Base-by-base conservation (phyloP, 1,140 invertebrate genomes). In the Panagrolaimus sp. region DNA sequence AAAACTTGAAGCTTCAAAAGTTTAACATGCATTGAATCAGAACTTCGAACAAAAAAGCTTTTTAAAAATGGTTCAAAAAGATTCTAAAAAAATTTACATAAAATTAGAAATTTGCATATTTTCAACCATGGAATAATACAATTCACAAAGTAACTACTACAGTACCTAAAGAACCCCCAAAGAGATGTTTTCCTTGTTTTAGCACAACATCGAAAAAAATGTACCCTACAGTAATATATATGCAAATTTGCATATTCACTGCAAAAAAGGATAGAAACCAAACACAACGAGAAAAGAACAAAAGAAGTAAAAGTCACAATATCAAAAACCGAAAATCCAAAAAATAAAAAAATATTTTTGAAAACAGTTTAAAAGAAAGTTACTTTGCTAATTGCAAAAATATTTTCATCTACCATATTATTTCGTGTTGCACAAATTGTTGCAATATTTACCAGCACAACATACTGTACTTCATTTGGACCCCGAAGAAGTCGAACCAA, bases 1-100 rank as follows among this genome's bases (percentile, higher is more conserved):
- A 99, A 84, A 73, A 99, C 96, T 84, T 98, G 93, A 73, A 99
- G 85, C 83, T 99, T 99, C n/a, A 98, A 86, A 44, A 97, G 86
- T 84, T 98, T 98, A 28, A 98, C 90, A 81, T 96, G 94, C 0
- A 92, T 94, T 5, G 93, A 91, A 86, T 99, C 96, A 71, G 90
- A 94, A 55, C 91, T 94, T 72, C 94, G 88, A 0, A 99, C 92
- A 86, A 97, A 99, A 85, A 99, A 99, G 58, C 91, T 95, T 83
- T 98, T 98, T 43, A 99, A 86, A 83, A 92, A 95, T n/a, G 94
- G 91, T 80, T 97, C 93, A 87, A 99, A 99, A 86, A 98, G 91
- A 7, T 88, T 89, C 89, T 92, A 65, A 73, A 80, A 79, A 47
- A 38, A 38, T 38, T n/a, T 7, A 28, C 47, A 24, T 63, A 26